Evolutionary conservation across 37 sponge, comb jelly and placozoan genomes (phyloP), one percentile per base, ranked within the genome.

Genomic region (Crambe crambe): DNA sequence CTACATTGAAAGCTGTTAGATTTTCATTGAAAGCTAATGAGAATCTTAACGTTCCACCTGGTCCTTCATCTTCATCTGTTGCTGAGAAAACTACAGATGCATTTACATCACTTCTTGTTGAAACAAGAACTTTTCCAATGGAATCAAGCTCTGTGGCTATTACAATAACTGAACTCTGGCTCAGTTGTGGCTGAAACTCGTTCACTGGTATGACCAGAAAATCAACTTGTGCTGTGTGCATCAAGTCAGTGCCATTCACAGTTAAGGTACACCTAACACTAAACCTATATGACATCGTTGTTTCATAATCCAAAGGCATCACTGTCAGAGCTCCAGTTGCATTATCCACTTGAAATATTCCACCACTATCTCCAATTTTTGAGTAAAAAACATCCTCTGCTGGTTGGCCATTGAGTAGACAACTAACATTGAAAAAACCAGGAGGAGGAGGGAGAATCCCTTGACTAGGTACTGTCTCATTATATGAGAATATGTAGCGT

Each of bases 231-330:
- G 68, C 68, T n/a, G n/a, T n/a, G 8, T 18, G 43, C 18, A 23
- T 61, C 40, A 38, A 15, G 3, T 4, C 17, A 42, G 4, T 41
- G n/a, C 44, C 32, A 27, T 72, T 23, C 12, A 43, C 38, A 12
- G 1, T 30, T 37, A 69, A 10, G 32, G 2, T 41, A 60, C 81
- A 81, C 0, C 18, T 23, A 9, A 87, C 76, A 35, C 17, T 35
- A 32, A 91, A 82, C 31, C 34, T 25, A 26, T 75, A 83, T n/a
- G 32, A 26, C 34, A 66, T 21, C 1, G n/a, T 72, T 25, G 37
- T 18, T 23, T 91, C 92, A 60, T 76, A 83, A 73, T 91, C 88
- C 31, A 91, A 30, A 9, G 68, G 70, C 26, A 41, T 44, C 17
- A 82, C 72, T 82, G 47, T 37, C 0, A 91, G 47, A 26, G 32